These are phyloP conservation scores for Papilio machaon DNA, from an alignment of 1,140 invertebrate species.

Conservation along the genomic window DNA sequence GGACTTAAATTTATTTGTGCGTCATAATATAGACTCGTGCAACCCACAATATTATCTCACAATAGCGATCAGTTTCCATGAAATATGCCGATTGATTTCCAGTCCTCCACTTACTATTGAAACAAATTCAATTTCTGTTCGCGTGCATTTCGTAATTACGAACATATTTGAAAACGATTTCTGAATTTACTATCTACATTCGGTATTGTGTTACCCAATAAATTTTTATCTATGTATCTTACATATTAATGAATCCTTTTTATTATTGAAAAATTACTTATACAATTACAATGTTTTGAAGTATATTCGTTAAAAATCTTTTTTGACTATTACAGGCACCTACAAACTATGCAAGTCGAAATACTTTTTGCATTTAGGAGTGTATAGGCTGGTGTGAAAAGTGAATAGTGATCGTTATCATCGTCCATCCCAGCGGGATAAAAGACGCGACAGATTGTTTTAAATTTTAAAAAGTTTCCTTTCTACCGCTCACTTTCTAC, in stretches of 20 bases:
- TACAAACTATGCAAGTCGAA: neutral
- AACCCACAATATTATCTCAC: conserved; percentile 27
- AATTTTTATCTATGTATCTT: conserved; percentile 14
- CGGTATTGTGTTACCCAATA: neutral
- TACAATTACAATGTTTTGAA: neutral
- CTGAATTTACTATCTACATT: conserved; percentile 27
- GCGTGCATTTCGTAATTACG: conserved; percentile 32
- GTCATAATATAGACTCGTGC: neutral
- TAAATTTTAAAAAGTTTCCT: conserved; percentile 8
- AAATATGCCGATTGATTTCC: conserved; percentile 34
- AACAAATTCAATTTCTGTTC: conserved; percentile 36
- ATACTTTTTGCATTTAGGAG: neutral
- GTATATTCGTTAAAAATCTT: neutral
- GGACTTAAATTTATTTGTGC: neutral
- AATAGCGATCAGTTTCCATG: conserved; percentile 27
- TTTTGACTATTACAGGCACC: neutral
- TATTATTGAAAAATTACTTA: neutral
- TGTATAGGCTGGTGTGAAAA: conserved; percentile 4
- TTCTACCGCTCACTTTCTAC: neutral
- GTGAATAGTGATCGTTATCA: conserved; percentile 2
- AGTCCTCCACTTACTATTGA: conserved; percentile 23
- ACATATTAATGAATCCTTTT: neutral
- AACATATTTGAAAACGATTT: conserved; percentile 34
- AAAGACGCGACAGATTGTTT: conserved; percentile 20
- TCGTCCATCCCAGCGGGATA: neutral